Evolutionary conservation across 1,140 invertebrate genomes (phyloP).

Genomic region (Pseudobourletiella spinata): DNA sequence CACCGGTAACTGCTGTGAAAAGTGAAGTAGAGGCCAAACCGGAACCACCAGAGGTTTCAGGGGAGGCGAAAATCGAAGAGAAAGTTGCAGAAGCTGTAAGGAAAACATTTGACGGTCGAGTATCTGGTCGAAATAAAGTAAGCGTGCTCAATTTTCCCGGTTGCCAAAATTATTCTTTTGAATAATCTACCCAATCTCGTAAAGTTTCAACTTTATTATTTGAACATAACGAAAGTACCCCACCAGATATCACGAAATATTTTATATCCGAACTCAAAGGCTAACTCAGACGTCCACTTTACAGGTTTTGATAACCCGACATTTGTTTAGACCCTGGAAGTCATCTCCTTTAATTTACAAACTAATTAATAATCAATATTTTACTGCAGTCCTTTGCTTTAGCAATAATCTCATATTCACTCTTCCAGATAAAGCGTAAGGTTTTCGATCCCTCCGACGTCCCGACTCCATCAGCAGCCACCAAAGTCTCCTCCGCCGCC

Average conservation of each 20-base stretch:
- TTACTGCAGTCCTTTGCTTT: too few relatives aligned
- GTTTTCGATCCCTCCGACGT: conserved; percentile 68
- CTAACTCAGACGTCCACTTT: too few relatives aligned
- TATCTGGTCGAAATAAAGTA: conserved; percentile 6
- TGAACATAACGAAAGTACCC: too few relatives aligned
- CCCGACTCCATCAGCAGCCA: conserved; percentile 35
- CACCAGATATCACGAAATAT: too few relatives aligned
- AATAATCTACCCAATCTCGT: background rate
- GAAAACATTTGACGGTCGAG: conserved; percentile 20
- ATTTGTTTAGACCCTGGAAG: too few relatives aligned
- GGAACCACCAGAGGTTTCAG: background rate
- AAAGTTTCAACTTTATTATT: too few relatives aligned
- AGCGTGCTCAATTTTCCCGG: too few relatives aligned
- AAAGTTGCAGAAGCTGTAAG: conserved; percentile 17
- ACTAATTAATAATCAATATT: too few relatives aligned
- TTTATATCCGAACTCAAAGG: too few relatives aligned
- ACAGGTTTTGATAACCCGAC: too few relatives aligned
- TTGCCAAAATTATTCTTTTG: background rate
- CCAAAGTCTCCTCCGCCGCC: background rate
- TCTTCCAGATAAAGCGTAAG: conserved; percentile 56
- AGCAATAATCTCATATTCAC: too few relatives aligned
- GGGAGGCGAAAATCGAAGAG: background rate
- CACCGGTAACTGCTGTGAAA: background rate
- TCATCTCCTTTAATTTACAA: too few relatives aligned
- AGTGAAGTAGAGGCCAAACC: background rate